phyloP scores from a whole-genome alignment of 2,888 invertebrate genomes.

The Volucella inanis region DNA sequence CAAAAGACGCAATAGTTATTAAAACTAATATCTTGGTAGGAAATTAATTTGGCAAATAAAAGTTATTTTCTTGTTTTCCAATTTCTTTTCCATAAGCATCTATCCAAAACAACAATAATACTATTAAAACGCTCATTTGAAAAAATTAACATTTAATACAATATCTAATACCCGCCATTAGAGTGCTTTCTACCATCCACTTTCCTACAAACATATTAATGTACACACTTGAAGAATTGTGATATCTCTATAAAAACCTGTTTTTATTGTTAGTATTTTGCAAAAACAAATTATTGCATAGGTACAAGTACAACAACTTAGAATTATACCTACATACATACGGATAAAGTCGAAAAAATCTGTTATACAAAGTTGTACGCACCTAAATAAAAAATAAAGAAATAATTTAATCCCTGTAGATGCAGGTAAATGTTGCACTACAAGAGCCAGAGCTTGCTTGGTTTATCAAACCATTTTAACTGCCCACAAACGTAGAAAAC shows the following conservation, averaged over 20 bases:
- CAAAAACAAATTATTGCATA: constrained; percentile 37
- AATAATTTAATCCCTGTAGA: constrained; percentile 9
- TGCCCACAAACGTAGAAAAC: constrained; percentile 33
- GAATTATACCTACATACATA: neutral
- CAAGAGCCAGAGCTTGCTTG: constrained; percentile 28
- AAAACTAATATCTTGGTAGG: too few species aligned
- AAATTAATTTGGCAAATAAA: too few species aligned
- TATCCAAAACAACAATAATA: too few species aligned
- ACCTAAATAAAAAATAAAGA: constrained; percentile 1
- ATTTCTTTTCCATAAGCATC: too few species aligned
- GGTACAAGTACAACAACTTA: constrained; percentile 10
- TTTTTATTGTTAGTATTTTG: constrained; percentile 34
- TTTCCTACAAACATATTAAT: neutral
- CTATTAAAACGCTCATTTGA: neutral
- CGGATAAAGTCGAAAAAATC: neutral
- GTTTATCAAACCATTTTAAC: constrained; percentile 24
- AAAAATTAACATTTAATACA: neutral
- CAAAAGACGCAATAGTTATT: too few species aligned
- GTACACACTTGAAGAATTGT: constrained; percentile 54
- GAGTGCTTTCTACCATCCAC: constrained; percentile 51
- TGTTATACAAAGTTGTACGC: constrained; percentile 4
- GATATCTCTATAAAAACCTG: constrained; percentile 52
- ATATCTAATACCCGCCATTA: constrained; percentile 22
- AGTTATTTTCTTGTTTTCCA: too few species aligned
- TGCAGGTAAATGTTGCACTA: constrained; percentile 29